Evolutionary conservation across 2,888 invertebrate species (phyloP).

Genomic region (Xestia rhomboidea): DNA sequence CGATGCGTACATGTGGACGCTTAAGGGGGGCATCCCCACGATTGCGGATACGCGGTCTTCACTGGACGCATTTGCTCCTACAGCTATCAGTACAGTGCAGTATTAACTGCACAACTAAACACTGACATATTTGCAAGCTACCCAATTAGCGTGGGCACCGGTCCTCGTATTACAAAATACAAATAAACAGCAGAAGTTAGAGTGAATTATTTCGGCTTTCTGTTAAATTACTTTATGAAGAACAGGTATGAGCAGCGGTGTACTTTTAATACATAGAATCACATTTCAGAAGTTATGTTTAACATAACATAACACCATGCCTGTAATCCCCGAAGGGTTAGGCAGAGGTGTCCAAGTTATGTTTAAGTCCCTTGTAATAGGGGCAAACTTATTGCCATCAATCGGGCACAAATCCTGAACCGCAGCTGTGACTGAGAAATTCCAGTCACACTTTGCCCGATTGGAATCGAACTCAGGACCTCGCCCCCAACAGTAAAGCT

Average conservation of each 20-base stretch:
- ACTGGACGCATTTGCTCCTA: background rate
- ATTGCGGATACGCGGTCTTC: background rate
- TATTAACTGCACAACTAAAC: background rate
- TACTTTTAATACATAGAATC: background rate
- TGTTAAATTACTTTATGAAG: background rate
- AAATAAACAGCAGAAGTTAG: background rate
- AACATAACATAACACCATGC: too few species aligned
- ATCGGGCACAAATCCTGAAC: background rate
- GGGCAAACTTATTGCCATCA: too few species aligned
- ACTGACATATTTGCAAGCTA: background rate
- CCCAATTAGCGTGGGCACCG: constrained; percentile 2
- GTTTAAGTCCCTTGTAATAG: too few species aligned
- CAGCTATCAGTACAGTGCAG: background rate
- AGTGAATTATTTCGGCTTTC: background rate
- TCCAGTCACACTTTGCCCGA: background rate
- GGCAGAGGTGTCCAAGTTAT: too few species aligned
- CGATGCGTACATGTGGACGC: too few species aligned
- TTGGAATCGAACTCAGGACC: background rate
- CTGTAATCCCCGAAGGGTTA: too few species aligned
- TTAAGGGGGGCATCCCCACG: background rate
- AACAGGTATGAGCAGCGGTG: background rate
- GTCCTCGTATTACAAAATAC: background rate
- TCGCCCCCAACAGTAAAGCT: background rate
- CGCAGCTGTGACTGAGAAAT: background rate
- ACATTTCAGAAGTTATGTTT: background rate